Evolutionary conservation across 1,140 invertebrate genomes (phyloP).

Genomic region (Thalassaphorura encarpata): DNA sequence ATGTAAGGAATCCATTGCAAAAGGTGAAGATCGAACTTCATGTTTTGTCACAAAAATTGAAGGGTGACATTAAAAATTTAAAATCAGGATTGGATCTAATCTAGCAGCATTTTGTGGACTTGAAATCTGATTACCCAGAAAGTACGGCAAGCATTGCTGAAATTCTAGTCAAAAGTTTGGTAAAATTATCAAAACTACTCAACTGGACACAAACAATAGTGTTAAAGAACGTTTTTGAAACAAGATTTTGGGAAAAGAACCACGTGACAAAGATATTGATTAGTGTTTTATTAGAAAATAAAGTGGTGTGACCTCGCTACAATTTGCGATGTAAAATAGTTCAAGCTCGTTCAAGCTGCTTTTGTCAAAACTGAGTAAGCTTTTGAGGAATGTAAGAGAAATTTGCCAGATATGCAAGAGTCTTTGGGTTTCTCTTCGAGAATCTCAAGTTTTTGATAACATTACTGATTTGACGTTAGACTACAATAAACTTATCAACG

Average conservation of each 20-base stretch:
- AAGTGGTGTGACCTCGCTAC: slow-evolving; percentile 83
- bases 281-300: slow-evolving; percentile 71
- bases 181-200: slow-evolving; percentile 62
- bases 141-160: slow-evolving; percentile 61
- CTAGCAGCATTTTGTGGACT: slow-evolving; percentile 54
- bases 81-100: slow-evolving; percentile 56
- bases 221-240: slow-evolving; percentile 69
- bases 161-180: slow-evolving; percentile 66
- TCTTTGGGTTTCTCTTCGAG: slow-evolving; percentile 12
- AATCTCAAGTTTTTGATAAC: slow-evolving; percentile 35
- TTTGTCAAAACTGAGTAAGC: slow-evolving; percentile 63
- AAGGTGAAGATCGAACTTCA: slow-evolving; percentile 82
- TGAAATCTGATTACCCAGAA: slow-evolving; percentile 65
- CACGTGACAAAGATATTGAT: slow-evolving; percentile 67
- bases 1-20: slow-evolving; percentile 70
- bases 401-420: slow-evolving; percentile 35
- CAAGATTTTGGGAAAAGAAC: slow-evolving; percentile 76
- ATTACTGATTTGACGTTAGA: slow-evolving; percentile 51
- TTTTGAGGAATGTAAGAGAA: slow-evolving; percentile 55
- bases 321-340: slow-evolving; percentile 75
- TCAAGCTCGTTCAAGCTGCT: slow-evolving; percentile 80
- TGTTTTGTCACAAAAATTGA: slow-evolving; percentile 39
- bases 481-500: slow-evolving; percentile 50
- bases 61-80: slow-evolving; percentile 49
- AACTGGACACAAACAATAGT: slow-evolving; percentile 70